Evolutionary conservation across 2,888 invertebrate genomes (phyloP).

Genomic region (Leucozona laternaria): DNA sequence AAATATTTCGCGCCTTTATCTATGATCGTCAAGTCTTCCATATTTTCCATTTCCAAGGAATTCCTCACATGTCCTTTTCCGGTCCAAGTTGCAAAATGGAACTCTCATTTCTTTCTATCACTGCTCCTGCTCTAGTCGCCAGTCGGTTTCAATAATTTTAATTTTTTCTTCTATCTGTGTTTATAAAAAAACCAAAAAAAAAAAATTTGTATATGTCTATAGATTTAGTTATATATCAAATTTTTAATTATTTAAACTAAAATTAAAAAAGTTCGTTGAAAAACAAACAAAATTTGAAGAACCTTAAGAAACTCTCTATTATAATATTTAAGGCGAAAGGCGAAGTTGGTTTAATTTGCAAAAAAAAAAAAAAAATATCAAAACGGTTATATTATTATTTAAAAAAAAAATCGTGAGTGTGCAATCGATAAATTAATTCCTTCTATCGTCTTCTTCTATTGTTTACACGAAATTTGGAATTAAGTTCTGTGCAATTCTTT

Average conservation of each 20-base stretch:
- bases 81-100: constrained; percentile 30
- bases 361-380: neutral
- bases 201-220: constrained; percentile 62
- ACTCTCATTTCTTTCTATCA: constrained; percentile 35
- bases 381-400: neutral
- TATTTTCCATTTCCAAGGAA: constrained; percentile 50
- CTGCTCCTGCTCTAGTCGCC: constrained; percentile 66
- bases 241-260: constrained; percentile 44
- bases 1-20: constrained; percentile 43
- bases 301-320: neutral
- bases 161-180: constrained; percentile 50
- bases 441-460: constrained; percentile 1
- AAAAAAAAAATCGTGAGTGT: neutral
- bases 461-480: constrained; percentile 20
- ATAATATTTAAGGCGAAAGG: neutral
- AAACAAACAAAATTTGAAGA: neutral
- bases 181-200: neutral
- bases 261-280: neutral
- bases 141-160: constrained; percentile 54
- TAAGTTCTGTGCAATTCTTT: neutral
- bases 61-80: constrained; percentile 56
- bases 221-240: constrained; percentile 52
- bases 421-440: neutral
- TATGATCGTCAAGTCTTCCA: constrained; percentile 36
- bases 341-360: neutral